phyloP scores from a whole-genome alignment of 2,888 invertebrate species.

The Hesperia comma region DNA sequence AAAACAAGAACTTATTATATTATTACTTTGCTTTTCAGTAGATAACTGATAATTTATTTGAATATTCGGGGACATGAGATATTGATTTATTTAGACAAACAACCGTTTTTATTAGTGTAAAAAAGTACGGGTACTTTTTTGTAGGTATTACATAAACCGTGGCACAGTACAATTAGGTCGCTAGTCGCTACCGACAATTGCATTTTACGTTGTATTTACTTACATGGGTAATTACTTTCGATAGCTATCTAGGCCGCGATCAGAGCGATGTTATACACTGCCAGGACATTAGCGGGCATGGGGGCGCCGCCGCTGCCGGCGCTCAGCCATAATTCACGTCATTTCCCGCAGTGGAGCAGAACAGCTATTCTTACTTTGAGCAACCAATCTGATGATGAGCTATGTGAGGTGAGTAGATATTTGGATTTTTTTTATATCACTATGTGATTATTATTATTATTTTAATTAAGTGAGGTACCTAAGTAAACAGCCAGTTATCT shows the following conservation, averaged over 20 bases:
- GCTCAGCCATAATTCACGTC: slow-evolving; percentile 53
- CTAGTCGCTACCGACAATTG: slow-evolving; percentile 11
- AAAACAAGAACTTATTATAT: too few relatives aligned
- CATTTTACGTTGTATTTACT: slow-evolving; percentile 29
- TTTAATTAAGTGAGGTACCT: too few relatives aligned
- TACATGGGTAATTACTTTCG: slow-evolving; percentile 17
- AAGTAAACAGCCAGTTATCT: too few relatives aligned
- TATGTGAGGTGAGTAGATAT: slow-evolving; percentile 46
- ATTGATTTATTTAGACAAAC: too few relatives aligned
- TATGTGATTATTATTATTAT: too few relatives aligned
- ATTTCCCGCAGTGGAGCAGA: slow-evolving; percentile 72
- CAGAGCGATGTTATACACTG: slow-evolving; percentile 56
- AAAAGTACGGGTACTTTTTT: too few relatives aligned
- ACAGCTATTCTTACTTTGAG: slow-evolving; percentile 65
- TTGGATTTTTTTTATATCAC: neutral
- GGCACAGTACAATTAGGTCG: neutral
- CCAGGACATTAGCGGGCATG: slow-evolving; percentile 54
- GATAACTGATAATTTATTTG: too few relatives aligned
- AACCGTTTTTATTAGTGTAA: too few relatives aligned
- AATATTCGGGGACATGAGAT: too few relatives aligned
- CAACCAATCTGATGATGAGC: slow-evolving; percentile 51
- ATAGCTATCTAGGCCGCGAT: slow-evolving; percentile 30
- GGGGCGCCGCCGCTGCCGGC: slow-evolving; percentile 56
- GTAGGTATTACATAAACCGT: too few relatives aligned
- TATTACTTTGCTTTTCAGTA: too few relatives aligned